Percentiles rank a stretch among this genome's conserved stretches.
These are phyloP conservation scores for Apis dorsata DNA, from an alignment of 1,140 invertebrate genomes.

Conservation along the genomic window DNA sequence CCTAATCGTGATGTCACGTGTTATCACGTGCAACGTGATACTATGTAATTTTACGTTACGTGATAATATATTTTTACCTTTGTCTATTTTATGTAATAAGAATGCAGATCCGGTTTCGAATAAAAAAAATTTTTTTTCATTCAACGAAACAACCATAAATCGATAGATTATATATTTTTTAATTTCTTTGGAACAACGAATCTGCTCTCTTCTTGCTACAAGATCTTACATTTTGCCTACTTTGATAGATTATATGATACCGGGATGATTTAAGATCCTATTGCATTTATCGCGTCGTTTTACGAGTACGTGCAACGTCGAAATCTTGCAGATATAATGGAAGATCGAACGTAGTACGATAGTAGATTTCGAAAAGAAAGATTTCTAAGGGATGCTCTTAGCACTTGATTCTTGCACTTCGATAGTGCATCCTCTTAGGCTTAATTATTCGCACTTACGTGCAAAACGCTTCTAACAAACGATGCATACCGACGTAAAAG, in stretches of 20 bases:
- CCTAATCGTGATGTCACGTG: too few relatives aligned
- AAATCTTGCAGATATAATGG: background rate
- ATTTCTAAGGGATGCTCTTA: background rate
- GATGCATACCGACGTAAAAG: too few relatives aligned
- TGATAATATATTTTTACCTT: too few relatives aligned
- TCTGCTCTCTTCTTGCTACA: background rate
- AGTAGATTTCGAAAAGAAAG: background rate
- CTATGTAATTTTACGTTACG: too few relatives aligned
- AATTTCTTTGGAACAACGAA: too few relatives aligned
- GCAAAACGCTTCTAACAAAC: background rate
- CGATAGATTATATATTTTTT: too few relatives aligned
- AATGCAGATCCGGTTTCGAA: too few relatives aligned
- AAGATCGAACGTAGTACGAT: background rate
- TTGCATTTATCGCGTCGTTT: background rate
- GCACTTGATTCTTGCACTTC: background rate
- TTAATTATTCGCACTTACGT: conserved; percentile 1
- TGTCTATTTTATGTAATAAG: too few relatives aligned
- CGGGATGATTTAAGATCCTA: too few relatives aligned
- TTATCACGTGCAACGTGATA: too few relatives aligned
- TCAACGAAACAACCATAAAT: too few relatives aligned
- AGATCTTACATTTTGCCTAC: background rate
- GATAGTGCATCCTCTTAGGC: background rate
- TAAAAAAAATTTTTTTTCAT: too few relatives aligned
- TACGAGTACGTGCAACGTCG: background rate
- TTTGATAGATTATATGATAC: background rate